Conservation (phyloP, 1,140 invertebrate genomes). For the Andricus grossulariae region DNA sequence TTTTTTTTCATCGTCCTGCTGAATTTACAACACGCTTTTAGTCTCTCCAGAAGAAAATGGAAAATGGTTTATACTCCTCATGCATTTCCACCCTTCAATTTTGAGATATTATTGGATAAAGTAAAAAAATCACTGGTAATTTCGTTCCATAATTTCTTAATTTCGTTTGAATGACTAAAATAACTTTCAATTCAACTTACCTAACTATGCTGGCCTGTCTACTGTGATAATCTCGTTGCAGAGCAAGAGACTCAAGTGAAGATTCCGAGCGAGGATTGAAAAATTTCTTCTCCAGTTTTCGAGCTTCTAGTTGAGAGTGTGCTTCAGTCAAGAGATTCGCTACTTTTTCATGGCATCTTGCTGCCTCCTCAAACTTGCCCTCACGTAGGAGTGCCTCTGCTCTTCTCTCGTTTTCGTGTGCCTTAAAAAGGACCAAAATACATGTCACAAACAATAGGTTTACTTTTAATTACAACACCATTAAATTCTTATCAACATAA, state of each 20-base stretch:
- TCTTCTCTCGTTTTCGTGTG: constrained; percentile 80
- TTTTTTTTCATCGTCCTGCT: no score
- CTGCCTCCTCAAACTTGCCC: constrained; percentile 79
- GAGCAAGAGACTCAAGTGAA: constrained; percentile 78
- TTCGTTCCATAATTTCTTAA: no score
- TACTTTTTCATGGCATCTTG: constrained; percentile 80
- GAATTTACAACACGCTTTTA: no score
- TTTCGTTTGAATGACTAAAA: no score
- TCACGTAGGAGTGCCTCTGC: constrained; percentile 79
- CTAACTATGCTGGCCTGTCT: constrained; percentile 76
- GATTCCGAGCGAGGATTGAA: constrained; percentile 38
- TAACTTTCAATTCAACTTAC: constrained; percentile 48
- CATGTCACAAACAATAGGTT: not conserved
- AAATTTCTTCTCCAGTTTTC: constrained; percentile 70
- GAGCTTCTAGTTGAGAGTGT: constrained; percentile 63
- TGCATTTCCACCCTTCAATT: no score
- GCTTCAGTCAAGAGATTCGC: constrained; percentile 78
- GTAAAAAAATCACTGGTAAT: no score
- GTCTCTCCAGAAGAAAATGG: no score
- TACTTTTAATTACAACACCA: no score
- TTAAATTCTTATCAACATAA: not conserved
- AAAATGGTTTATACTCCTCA: no score
- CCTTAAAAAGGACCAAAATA: constrained; percentile 68
- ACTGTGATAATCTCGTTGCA: constrained; percentile 80
- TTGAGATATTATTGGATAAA: no score